Evolutionary conservation across 2,888 invertebrate genomes (phyloP), one percentile per base, ranked within the genome.

Genomic region (Drosophila prolongata): DNA sequence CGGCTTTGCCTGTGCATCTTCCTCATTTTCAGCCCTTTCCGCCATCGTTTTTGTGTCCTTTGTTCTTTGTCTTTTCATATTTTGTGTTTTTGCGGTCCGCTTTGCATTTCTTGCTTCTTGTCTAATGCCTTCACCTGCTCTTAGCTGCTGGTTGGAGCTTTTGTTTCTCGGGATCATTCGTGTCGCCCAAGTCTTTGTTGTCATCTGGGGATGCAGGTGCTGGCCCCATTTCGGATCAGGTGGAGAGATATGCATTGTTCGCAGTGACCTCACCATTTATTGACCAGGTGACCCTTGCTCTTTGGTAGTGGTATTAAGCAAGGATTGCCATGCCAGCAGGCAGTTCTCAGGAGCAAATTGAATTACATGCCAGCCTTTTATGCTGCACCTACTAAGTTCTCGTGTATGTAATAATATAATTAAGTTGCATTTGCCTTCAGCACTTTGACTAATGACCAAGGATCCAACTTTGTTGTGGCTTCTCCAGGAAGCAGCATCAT

Each of bases 141-240:
- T 64, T 66, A 62, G 54, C 71, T 55, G 50, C 65, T 38, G 37
- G 27, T 10, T 59, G 43, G 19, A 56, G 53, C 65, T 60, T 73
- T 75, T 75, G 55, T 50, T 65, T 59, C 53, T 30, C 46, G 37
- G 52, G 68, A 37, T 57, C 43, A 55, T 49, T 85, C 74, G 71
- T 73, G 88, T 73, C 76, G 60, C 62, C 65, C 64, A 61, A 67
- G 79, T 37, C 77, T 81, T 82, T 87, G 82, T 87, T 85, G 86
- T 69, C 61, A 69, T 60, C 76, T 75, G 72, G 55, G 71, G 70
- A 49, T 73, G 77, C 77, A 87, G 77, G 69, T 79, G 62, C 72
- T 64, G 44, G 68, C 64, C 70, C 57, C 55, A 37, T 61, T 61
- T 52, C 43, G 49, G 49, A 43, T 52, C 50, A 68, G 67, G 35